Evolutionary conservation across 2,888 invertebrate species (phyloP), one percentile per base, ranked within the genome.

Genomic region (Tachina grossa): DNA sequence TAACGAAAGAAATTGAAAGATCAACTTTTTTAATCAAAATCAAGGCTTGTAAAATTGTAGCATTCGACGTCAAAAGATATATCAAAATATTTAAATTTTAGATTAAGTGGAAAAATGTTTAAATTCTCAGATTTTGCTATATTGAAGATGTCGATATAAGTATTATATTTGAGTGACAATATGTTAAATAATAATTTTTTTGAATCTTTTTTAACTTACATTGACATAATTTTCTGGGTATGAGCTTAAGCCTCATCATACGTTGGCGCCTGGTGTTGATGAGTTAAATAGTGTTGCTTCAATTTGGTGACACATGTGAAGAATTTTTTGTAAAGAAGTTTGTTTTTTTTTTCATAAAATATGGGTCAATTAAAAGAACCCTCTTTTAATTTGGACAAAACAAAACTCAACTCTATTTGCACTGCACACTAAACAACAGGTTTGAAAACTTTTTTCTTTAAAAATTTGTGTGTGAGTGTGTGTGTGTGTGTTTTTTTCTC

Each of bases 171-270:
- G 4, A 31, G 31, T 31, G 31, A 31, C 31, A 31, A 31, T 31
- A 31, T 3, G 31, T 4, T 4, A 31, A 31, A 31, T 31, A 2
- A 31, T 31, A n/a, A 49, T 6, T 49, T 14, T 22, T 43, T 71
- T 69, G 1, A 19, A 43, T 45, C n/a, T 49, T 16, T 11, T 69
- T 55, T 41, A 16, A 88, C 90, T 91, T 87, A 92, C 92, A 91
- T 89, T 90, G 91, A 90, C 90, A 90, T 31, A 92, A 87, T 88
- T 91, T 92, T 87, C 92, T 90, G n/a, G 92, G 92, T 89, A 91
- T 89, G 90, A 92, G 91, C 89, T 93, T 92, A 86, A 92, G 92
- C 90, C 92, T 92, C 93, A 92, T 92, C 89, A 91, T 92, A 89
- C 91, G 87, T 81, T 91, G 90, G 83, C 91, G 87, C 22, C 91